Evolutionary conservation across 2,113 vertebrate genomes (phyloP), one percentile per base, ranked within the genome.

Genomic region (Phrynosoma blainvillii): DNA sequence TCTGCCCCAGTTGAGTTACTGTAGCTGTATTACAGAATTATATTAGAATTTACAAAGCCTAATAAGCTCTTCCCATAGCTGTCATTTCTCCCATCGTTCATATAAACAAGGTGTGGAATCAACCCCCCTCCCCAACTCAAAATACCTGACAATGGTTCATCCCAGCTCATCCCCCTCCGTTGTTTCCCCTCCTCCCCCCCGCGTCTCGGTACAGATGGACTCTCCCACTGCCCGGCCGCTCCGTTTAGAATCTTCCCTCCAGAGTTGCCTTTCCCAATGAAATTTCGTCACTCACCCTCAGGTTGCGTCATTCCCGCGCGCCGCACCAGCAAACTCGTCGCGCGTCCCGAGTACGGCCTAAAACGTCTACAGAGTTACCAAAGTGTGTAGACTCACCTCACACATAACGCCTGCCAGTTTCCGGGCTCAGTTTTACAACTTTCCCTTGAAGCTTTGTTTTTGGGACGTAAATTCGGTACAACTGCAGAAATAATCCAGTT

Each of bases 211-310:
- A 1, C 1, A 6, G 9, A 40, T 13, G 18, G 25, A 0, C 30
- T 20, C 52, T 20, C 52, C 71, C 32, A 4, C 59, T 3, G 13
- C 11, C 52, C 12, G 5, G 20, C 6, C 7, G 3, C 5, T 5
- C 20, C 30, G 23, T 2, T 27, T 16, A 21, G 18, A 56, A 82
- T 30, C 21, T 4, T 12, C 68, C 23, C 2, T 42, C 73, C 1
- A 13, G 27, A 30, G 23, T 13, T 12, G 11, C n/a, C 8, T 42
- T 23, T 13, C 40, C 74, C 70, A 75, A 87, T 40, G 16, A 42
- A 42, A 7, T 0, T 2, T 0, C 8, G 6, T 20, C n/a, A 0
- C 25, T 80, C 13, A 1, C 77, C 2, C 14, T 20, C 54, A 65
- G 62, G n/a, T 42, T 36, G 27, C 79, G 86, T 74, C 25, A 74